Conservation (phyloP, 2,113 vertebrate genomes). For the Zonotrichia leucophrys region DNA sequence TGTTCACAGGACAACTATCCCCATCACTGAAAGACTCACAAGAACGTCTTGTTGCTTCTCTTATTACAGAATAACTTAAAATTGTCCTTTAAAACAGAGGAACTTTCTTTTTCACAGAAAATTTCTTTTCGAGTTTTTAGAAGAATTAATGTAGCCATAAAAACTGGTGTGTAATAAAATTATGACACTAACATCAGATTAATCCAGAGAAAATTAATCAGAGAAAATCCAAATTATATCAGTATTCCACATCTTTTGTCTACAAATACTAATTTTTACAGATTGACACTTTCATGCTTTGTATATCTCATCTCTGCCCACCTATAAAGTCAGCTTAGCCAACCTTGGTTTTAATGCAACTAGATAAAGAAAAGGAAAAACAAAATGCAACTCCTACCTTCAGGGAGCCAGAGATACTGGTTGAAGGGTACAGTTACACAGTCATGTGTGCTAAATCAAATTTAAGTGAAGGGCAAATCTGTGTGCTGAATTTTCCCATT, state of each 20-base stretch:
- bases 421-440: not conserved
- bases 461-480: conserved; percentile 3
- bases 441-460: not conserved
- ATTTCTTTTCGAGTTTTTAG: not conserved
- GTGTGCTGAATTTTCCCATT: not conserved
- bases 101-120: not conserved
- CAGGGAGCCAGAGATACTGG: not conserved
- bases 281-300: not conserved
- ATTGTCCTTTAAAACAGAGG: not conserved
- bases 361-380: not conserved
- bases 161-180: not conserved
- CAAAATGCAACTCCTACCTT: not conserved
- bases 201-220: too few relatives aligned
- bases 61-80: not conserved
- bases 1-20: not conserved
- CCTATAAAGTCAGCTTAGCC: not conserved
- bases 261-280: not conserved
- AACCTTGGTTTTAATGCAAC: not conserved
- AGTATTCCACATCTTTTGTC: not conserved
- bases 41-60: not conserved
- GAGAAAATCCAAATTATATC: not conserved
- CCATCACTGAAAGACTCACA: not conserved
- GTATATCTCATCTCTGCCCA: not conserved
- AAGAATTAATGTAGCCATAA: not conserved
- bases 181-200: not conserved